Conservation (phyloP, 1,140 invertebrate genomes). For the Drosophila nannoptera region DNA sequence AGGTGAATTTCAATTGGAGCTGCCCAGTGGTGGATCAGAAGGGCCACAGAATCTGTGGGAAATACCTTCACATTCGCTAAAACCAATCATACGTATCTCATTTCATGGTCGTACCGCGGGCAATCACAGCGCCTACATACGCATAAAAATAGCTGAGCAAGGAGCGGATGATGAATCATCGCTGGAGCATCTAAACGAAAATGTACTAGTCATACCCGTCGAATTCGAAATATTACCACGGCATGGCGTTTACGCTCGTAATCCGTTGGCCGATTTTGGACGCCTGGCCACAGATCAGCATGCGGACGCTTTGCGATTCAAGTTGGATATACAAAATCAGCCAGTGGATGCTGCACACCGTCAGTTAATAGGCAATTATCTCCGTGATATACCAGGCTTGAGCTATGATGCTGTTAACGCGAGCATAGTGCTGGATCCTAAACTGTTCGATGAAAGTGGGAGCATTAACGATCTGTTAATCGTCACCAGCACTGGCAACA, state of each 20-base stretch:
- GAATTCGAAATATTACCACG: constrained; percentile 90
- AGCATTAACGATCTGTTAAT: constrained; percentile 55
- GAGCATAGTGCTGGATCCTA: constrained; percentile 60
- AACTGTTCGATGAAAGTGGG: constrained; percentile 51
- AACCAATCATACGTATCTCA: constrained; percentile 91
- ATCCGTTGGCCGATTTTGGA: constrained; percentile 91
- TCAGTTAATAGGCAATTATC: constrained; percentile 48
- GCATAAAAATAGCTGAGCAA: constrained; percentile 72
- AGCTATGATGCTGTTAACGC: constrained; percentile 53
- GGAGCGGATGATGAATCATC: constrained; percentile 8
- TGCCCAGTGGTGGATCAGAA: constrained; percentile 87
- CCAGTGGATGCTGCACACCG: constrained; percentile 35
- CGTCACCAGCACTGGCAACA: constrained; percentile 12
- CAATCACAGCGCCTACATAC: constrained; percentile 79
- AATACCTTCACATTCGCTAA: constrained; percentile 93
- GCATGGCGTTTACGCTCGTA: constrained; percentile 87
- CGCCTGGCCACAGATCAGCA: constrained; percentile 54
- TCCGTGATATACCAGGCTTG: constrained; percentile 59
- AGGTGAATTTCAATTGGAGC: constrained; percentile 92
- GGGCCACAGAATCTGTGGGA: constrained; percentile 91
- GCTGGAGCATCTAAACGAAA: constrained; percentile 47
- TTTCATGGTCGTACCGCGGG: constrained; percentile 84
- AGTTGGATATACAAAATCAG: constrained; percentile 60
- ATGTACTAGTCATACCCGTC: constrained; percentile 88
- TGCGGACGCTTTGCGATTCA: constrained; percentile 45